Conservation (phyloP, 37 sponge, comb jelly and placozoan species). For the Bolinopsis microptera region DNA sequence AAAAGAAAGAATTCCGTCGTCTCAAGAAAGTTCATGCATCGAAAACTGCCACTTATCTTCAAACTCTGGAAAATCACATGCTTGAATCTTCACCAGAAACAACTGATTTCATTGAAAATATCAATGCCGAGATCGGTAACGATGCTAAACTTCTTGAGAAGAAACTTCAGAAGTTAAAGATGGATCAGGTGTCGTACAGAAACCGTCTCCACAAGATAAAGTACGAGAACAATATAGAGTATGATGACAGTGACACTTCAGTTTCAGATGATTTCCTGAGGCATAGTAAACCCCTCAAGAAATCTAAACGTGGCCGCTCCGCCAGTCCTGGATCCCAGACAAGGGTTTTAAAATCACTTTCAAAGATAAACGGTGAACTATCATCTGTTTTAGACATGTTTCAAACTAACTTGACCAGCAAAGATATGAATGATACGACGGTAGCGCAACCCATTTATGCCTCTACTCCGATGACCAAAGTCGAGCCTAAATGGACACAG, state of each 20-base stretch:
- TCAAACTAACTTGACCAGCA: background rate
- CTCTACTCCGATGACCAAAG: constrained; percentile 27
- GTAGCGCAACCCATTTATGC: background rate
- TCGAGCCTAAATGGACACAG: constrained; percentile 19
- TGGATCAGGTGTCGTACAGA: constrained; percentile 37
- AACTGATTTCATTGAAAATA: constrained; percentile 56
- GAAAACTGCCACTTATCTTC: constrained; percentile 34
- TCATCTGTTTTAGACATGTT: constrained; percentile 61
- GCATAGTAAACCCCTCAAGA: background rate
- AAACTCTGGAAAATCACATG: constrained; percentile 61
- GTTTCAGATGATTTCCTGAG: constrained; percentile 13
- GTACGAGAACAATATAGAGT: constrained; percentile 29
- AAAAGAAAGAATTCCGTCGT: constrained; percentile 1
- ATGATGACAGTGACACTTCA: constrained; percentile 16
- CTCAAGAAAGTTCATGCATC: constrained; percentile 40
- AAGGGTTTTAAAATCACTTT: constrained; percentile 24
- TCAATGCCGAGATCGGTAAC: constrained; percentile 21
- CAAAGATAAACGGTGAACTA: constrained; percentile 50
- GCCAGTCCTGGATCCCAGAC: constrained; percentile 43
- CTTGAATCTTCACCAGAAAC: constrained; percentile 62
- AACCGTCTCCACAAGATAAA: constrained; percentile 38
- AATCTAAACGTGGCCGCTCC: constrained; percentile 45
- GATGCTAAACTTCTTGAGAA: constrained; percentile 48
- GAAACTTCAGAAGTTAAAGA: constrained; percentile 59
- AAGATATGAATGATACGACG: background rate